These are phyloP conservation scores for Beroe forskalii DNA, from an alignment of 37 sponge, comb jelly and placozoan genomes.

Conservation along the genomic window DNA sequence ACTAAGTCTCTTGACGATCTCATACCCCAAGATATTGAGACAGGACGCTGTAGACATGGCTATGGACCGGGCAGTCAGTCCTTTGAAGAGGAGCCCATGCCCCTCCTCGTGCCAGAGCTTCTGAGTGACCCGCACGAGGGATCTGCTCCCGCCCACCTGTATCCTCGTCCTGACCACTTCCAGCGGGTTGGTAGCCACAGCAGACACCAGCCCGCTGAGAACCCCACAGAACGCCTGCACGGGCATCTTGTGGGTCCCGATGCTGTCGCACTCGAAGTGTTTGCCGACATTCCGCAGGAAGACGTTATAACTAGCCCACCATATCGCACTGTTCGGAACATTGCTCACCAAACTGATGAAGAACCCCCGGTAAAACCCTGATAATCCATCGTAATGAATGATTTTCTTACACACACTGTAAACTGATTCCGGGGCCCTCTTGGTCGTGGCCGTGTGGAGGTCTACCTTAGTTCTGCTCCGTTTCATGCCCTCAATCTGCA, in stretches of 20 bases:
- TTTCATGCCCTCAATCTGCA: slow-evolving; percentile 82
- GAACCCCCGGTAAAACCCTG: slow-evolving; percentile 89
- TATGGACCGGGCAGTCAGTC: slow-evolving; percentile 83
- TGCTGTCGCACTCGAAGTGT: background rate
- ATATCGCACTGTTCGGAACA: slow-evolving; percentile 89
- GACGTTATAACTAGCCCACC: slow-evolving; percentile 84
- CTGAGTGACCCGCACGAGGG: slow-evolving; percentile 63
- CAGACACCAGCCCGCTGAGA: slow-evolving; percentile 70
- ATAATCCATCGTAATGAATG: slow-evolving; percentile 69
- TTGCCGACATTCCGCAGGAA: background rate
- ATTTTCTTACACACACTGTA: slow-evolving; percentile 68
- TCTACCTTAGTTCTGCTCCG: background rate
- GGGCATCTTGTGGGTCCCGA: slow-evolving; percentile 15
- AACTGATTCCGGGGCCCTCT: background rate
- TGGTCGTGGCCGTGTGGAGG: background rate
- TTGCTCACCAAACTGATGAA: slow-evolving; percentile 83
- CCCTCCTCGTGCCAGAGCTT: slow-evolving; percentile 88
- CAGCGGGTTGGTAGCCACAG: slow-evolving; percentile 83
- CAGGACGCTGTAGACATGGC: slow-evolving; percentile 74
- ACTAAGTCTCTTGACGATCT: slow-evolving; percentile 86
- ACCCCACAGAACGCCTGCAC: slow-evolving; percentile 78
- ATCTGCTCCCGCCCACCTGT: slow-evolving; percentile 77
- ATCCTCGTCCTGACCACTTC: slow-evolving; percentile 93
- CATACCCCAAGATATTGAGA: slow-evolving; percentile 81
- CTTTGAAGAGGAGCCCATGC: slow-evolving; percentile 70